Evolutionary conservation across 2,113 vertebrate species (phyloP).

Genomic region (Mirza zaza): DNA sequence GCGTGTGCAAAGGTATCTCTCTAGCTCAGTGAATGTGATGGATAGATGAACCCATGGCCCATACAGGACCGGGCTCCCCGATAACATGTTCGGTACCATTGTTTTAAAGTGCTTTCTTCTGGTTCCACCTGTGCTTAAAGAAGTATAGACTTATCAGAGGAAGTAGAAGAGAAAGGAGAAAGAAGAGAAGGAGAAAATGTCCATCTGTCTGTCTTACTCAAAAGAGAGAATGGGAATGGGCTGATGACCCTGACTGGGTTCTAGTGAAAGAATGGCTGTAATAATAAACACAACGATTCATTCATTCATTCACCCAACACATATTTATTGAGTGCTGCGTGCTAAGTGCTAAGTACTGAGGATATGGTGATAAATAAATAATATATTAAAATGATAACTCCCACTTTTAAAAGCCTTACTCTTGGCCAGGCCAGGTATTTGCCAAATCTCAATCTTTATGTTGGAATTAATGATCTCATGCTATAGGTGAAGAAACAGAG

Average conservation of each 20-base stretch:
- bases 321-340: background rate
- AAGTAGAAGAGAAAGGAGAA: background rate
- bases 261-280: background rate
- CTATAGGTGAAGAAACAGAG: background rate
- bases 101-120: background rate
- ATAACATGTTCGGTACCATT: background rate
- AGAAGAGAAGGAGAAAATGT: background rate
- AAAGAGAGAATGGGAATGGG: background rate
- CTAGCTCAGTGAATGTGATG: background rate
- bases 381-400: background rate
- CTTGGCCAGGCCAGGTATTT: background rate
- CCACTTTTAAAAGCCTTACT: background rate
- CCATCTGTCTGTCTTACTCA: background rate
- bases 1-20: accelerated
- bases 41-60: background rate
- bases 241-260: background rate
- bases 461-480: background rate
- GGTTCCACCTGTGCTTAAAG: background rate
- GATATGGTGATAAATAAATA: background rate
- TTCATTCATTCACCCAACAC: background rate
- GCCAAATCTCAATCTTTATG: background rate
- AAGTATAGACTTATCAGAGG: background rate
- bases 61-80: background rate
- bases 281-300: background rate
- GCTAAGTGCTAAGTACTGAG: background rate